Percentiles rank a stretch among this genome's conserved stretches.
Evolutionary conservation across 2,797 vertebrate genomes (phyloP).

Genomic region (Manis pentadactyla): DNA sequence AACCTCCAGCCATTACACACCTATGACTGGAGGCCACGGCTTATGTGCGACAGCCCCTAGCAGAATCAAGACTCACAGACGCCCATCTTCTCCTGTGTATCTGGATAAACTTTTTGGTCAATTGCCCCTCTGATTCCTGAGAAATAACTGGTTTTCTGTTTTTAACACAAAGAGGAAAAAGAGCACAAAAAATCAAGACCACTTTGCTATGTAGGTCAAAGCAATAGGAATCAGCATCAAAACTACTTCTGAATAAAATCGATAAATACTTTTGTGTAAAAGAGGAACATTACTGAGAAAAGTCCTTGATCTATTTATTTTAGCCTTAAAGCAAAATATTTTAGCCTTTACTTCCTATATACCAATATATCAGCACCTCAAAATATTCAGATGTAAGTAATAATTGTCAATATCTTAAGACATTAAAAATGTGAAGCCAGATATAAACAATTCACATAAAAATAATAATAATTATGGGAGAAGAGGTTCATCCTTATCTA

Average conservation of each 20-base stretch:
- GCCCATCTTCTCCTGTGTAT: rapidly evolving
- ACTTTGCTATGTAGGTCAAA: slow-evolving; percentile 79
- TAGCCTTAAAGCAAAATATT: not conserved
- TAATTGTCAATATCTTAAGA: not conserved
- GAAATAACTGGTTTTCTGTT: not conserved
- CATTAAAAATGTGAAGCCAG: not conserved
- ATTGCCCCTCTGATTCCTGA: not conserved
- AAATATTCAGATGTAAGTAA: not conserved
- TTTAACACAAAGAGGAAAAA: slow-evolving; percentile 49
- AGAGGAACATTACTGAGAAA: not conserved
- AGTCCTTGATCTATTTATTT: not conserved
- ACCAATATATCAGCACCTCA: not conserved
- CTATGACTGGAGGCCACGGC: not conserved
- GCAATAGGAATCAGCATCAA: slow-evolving; percentile 80
- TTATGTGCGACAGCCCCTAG: too few relatives aligned
- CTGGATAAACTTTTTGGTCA: not conserved
- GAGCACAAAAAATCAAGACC: slow-evolving; percentile 76
- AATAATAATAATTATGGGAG: not conserved
- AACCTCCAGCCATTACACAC: not conserved
- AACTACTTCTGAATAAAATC: slow-evolving; percentile 68
- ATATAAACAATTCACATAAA: not conserved
- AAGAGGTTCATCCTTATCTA: not conserved
- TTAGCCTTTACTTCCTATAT: too few relatives aligned
- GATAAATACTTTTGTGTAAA: not conserved
- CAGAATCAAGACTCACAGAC: not conserved